Evolutionary conservation across 2,797 vertebrate species (phyloP), one percentile per base, ranked within the genome.

Genomic region (Balearica regulorum): DNA sequence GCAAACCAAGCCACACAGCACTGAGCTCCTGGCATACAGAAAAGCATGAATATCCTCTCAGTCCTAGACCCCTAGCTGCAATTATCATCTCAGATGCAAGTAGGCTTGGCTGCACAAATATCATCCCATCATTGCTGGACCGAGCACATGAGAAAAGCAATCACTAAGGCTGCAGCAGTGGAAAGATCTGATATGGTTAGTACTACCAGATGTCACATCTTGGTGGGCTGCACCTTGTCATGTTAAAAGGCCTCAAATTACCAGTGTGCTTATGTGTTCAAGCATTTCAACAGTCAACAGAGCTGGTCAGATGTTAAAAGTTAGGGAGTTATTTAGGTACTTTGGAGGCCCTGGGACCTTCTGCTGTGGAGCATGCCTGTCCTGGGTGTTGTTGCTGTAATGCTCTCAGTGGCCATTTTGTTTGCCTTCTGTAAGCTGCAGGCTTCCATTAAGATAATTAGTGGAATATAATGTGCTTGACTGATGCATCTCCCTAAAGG

Each of bases 371-470:
- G 21, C 26, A 12, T 19, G 24, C 10, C 39, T 86, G 29, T 51
- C 73, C 79, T 83, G 65, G 44, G 25, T 49, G 29, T 15, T 83
- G 26, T 18, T 81, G 51, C 26, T 95, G 16, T 29, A 51, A 49
- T 49, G 35, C 16, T 72, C 31, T 65, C 75, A 69, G 65, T 62
- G 51, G 53, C 41, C 84, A 91, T 97, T 94, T 90, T 82, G 68
- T 61, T 82, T 62, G 62, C 49, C 46, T 94, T 92, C 65, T 84
- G 57, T 48, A 87, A 89, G 58, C 55, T 84, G 55, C n/a, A 77
- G 78, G 65, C 57, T 90, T 88, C 60, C 87, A 92, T 94, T 88
- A 97, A 94, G 60, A 95, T 83, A 93, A 92, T 82, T 77, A 94
- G 58, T 77, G 53, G 66, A 94, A 88, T 91, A 71, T 88, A 90